Conservation (phyloP, 2,888 invertebrate species). For the Ariolimax columbianus region DNA sequence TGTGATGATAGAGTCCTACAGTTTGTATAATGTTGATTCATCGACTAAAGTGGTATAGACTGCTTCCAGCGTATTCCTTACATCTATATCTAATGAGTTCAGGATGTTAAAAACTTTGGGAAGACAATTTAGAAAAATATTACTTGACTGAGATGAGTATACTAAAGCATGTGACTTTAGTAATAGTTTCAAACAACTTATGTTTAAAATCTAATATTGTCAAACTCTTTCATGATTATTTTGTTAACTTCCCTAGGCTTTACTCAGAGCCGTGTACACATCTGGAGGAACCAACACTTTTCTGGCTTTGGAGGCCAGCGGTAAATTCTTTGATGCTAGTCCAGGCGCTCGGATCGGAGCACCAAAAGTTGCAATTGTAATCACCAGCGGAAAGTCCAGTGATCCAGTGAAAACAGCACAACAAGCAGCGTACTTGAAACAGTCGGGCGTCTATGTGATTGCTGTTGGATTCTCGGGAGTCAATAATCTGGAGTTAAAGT, state of each 20-base stretch:
- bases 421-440: not conserved
- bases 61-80: too few relatives aligned
- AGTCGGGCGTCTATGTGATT: not conserved
- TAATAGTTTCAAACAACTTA: too few relatives aligned
- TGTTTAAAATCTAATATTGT: too few relatives aligned
- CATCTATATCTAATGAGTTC: too few relatives aligned
- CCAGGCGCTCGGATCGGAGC: not conserved
- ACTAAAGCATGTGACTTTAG: too few relatives aligned
- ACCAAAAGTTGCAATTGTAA: constrained; percentile 3
- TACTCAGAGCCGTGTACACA: not conserved
- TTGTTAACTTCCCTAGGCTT: not conserved
- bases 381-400: constrained; percentile 4
- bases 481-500: not conserved
- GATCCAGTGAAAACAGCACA: not conserved
- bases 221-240: not conserved
- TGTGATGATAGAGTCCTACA: too few relatives aligned
- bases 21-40: too few relatives aligned
- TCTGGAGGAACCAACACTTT: not conserved
- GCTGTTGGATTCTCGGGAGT: constrained; percentile 5
- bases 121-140: too few relatives aligned
- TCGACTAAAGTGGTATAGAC: too few relatives aligned
- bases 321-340: constrained; percentile 1
- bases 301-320: not conserved
- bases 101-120: too few relatives aligned
- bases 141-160: too few relatives aligned